Percentiles rank a stretch among this genome's conserved stretches.
Conservation (phyloP, 2,113 vertebrate species). For the Athene cunicularia region DNA sequence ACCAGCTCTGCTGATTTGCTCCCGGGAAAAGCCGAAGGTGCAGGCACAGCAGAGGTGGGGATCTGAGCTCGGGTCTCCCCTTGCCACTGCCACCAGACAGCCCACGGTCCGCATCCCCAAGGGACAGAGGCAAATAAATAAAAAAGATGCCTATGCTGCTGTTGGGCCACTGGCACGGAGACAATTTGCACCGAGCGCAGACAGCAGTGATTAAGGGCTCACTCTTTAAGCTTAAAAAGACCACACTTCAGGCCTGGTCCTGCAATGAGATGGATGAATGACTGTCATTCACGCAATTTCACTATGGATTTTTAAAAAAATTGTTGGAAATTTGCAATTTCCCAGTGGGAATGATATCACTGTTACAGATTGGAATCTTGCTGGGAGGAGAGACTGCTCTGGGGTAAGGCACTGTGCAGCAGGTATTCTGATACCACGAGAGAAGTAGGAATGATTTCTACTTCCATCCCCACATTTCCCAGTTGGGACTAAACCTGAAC, state of each 20-base stretch:
- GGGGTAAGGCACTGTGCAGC: not conserved
- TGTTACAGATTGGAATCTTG: not conserved
- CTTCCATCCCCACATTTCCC: conserved; percentile 57
- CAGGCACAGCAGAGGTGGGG: not conserved
- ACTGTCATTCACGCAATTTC: not conserved
- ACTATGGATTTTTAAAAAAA: not conserved
- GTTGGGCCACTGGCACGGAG: not conserved
- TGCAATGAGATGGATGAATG: not conserved
- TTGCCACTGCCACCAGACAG: not conserved
- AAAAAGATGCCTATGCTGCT: not conserved
- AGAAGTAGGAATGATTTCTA: conserved; percentile 8
- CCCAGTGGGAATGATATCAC: not conserved
- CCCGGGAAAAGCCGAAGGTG: not conserved
- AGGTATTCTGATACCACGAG: not conserved
- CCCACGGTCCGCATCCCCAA: not conserved
- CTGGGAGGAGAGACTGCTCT: not conserved
- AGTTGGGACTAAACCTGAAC: conserved; percentile 67
- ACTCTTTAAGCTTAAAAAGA: not conserved
- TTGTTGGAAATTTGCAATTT: not conserved
- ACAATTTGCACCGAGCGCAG: not conserved
- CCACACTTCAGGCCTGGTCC: not conserved
- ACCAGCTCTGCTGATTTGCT: conserved; percentile 16
- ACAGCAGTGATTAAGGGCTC: not conserved
- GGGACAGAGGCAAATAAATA: not conserved
- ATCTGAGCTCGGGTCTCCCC: not conserved